Percentiles rank a stretch among this genome's conserved stretches.
Evolutionary conservation across 1,140 invertebrate genomes (phyloP).

Genomic region (Drosophila guanche): DNA sequence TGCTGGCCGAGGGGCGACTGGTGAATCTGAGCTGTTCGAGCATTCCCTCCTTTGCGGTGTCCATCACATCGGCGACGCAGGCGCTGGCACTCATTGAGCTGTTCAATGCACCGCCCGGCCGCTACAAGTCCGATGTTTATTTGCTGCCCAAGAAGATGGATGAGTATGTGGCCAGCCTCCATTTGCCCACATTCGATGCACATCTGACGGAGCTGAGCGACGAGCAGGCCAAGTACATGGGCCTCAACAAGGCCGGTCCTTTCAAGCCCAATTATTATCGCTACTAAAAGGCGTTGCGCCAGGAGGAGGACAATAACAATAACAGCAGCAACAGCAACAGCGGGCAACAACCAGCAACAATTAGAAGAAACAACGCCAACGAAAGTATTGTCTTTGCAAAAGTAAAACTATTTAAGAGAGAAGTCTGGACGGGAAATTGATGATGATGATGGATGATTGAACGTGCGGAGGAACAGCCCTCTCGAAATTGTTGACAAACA

Average conservation of each 20-base stretch:
- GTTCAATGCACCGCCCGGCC: constrained; percentile 96
- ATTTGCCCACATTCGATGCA: constrained; percentile 98
- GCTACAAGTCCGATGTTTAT: constrained; percentile 99
- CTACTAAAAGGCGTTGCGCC: constrained; percentile 84
- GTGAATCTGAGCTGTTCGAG: constrained; percentile 98
- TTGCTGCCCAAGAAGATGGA: constrained; percentile 99
- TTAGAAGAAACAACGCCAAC: constrained; percentile 70
- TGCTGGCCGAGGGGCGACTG: constrained; percentile 96
- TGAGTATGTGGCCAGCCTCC: constrained; percentile 95
- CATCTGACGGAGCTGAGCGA: constrained; percentile 97
- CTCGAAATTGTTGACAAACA: constrained; percentile 60
- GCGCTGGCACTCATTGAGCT: constrained; percentile 97
- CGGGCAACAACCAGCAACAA: constrained; percentile 30
- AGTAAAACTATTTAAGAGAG: constrained; percentile 57
- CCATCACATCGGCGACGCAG: constrained; percentile 97
- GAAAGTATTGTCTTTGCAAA: constrained; percentile 81
- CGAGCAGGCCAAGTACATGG: constrained; percentile 99
- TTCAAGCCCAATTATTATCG: constrained; percentile 99
- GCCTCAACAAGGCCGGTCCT: constrained; percentile 97
- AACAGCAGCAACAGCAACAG: constrained; percentile 20
- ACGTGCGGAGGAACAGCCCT: no score
- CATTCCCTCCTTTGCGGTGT: constrained; percentile 98
- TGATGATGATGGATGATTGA: no score
- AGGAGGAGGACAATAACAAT: constrained; percentile 53
- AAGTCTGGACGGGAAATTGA: background rate